A percentile compares a stretch with the other conserved stretches of the same genome.
Evolutionary conservation across 2,113 vertebrate species (phyloP).

Genomic region (Acrocephalus kingi): DNA sequence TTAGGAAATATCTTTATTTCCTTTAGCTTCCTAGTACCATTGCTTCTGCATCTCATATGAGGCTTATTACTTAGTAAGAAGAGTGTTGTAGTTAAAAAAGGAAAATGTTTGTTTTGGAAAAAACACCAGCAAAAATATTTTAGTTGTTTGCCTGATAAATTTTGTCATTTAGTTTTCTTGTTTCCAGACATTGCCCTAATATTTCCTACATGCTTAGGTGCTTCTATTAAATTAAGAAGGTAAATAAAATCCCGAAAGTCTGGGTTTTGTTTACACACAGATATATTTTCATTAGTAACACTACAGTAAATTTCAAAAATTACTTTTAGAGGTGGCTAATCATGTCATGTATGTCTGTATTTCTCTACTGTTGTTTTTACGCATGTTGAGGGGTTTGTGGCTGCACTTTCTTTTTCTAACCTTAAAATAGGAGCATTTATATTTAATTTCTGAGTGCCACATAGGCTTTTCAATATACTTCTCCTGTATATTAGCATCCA

Average conservation of each 20-base stretch:
- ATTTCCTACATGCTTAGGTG: not conserved
- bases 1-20: not conserved
- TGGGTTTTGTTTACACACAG: not conserved
- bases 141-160: not conserved
- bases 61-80: not conserved
- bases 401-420: not conserved
- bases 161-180: not conserved
- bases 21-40: not conserved
- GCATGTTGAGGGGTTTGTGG: not conserved
- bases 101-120: not conserved
- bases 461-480: accelerated
- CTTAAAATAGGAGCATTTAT: not conserved
- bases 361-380: not conserved
- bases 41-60: not conserved
- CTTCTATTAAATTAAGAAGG: not conserved
- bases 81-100: not conserved
- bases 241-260: not conserved
- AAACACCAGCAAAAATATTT: not conserved
- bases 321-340: not conserved
- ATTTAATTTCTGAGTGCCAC: not conserved
- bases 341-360: not conserved
- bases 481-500: not conserved
- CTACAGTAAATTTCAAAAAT: not conserved
- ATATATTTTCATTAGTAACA: not conserved
- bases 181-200: not conserved